Base-by-base conservation (phyloP, 2,888 invertebrate species). In the Thecophora atra region DNA sequence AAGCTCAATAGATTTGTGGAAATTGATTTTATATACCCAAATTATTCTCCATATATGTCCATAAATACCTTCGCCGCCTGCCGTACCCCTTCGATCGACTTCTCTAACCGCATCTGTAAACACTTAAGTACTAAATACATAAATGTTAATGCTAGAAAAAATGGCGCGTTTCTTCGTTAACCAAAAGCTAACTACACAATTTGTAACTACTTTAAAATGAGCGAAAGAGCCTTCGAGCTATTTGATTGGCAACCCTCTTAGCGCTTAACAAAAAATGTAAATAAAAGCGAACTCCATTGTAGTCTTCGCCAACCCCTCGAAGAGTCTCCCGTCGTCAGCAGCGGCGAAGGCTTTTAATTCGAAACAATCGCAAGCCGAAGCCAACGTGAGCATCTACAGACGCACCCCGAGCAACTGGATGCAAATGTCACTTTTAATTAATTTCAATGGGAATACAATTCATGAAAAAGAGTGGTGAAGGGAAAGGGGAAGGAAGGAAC, bases 401-500 rank as follows among this genome's bases (percentile, higher is more conserved):
- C n/a, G 54, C 8, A 21, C 21, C 8, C 54, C 54, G 21, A n/a
- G n/a, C 54, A 21, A 54, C n/a, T 30, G 30, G 30, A 30, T 54
- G 54, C 54, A 54, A 54, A 54, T 54, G 54, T 54, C 54, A n/a
- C 21, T 54, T 21, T 54, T 54, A 54, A 54, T 54, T 54, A 54
- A 54, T 54, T 54, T 54, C 54, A 54, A 54, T 21, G 54, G 54
- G 54, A 54, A 21, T 54, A 54, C 3, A n/a, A 21, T 21, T 17
- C 21, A 51, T 51, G 51, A 51, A 51, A 21, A 21, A 21, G 8
- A 4, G 54, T 3, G 21, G 21, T 8, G 54, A 21, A 21, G 8
- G 7, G 54, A 21, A 21, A n/a, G 21, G 21, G 8, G 21, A n/a
- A 21, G 54, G 13, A 8, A 8, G 21, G 21, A 21, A 54, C n/a